These are phyloP conservation scores for Tupaia tana DNA, from an alignment of 2,113 vertebrate species.

Conservation along the genomic window DNA sequence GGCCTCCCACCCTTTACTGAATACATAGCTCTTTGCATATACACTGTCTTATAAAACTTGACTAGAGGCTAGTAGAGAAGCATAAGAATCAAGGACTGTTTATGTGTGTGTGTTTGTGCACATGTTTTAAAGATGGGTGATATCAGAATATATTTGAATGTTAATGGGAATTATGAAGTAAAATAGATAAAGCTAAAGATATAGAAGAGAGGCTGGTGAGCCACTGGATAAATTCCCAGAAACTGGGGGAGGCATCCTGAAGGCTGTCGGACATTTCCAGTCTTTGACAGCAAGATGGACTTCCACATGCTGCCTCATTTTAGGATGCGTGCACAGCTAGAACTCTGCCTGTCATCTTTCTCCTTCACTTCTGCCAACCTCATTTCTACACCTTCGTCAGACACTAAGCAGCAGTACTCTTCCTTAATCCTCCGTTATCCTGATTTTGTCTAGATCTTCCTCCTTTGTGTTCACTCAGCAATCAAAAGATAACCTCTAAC, in stretches of 20 bases:
- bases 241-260: not conserved
- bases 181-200: not conserved
- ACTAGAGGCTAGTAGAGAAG: not conserved
- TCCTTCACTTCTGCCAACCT: not conserved
- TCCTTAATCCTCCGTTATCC: not conserved
- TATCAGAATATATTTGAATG: not conserved
- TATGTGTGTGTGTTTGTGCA: not conserved
- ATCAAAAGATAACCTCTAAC: not conserved
- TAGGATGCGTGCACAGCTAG: not conserved
- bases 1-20: not conserved
- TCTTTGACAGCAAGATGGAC: not conserved
- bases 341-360: not conserved
- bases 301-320: fast-evolving
- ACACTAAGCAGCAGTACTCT: not conserved
- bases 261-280: not conserved
- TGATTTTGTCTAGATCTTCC: not conserved
- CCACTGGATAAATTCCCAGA: not conserved
- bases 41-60: not conserved
- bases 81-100: not conserved
- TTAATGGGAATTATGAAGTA: not conserved
- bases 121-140: not conserved
- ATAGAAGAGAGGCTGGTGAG: not conserved
- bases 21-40: not conserved
- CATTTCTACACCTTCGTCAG: not conserved
- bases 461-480: not conserved